Conservation (phyloP, 2,888 invertebrate species). For the Cheilosia vulpina region DNA sequence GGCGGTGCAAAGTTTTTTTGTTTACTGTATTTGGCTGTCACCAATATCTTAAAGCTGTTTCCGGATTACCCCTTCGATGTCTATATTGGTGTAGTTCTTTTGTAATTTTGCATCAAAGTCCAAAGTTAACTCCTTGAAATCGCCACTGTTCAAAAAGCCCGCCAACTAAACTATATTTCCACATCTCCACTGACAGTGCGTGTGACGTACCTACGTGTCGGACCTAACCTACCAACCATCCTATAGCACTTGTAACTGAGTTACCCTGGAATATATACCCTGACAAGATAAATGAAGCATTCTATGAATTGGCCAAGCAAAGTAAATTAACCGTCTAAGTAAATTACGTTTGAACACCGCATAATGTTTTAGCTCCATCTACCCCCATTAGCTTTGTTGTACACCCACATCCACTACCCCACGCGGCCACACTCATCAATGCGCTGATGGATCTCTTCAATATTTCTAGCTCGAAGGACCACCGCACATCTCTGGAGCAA, state of each 20-base stretch:
- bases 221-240: no score
- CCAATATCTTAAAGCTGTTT: no score
- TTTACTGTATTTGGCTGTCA: no score
- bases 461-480: slow-evolving; percentile 38
- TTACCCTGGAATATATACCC: slow-evolving; percentile 5
- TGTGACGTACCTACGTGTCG: no score
- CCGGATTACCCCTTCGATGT: no score
- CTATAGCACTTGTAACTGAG: slow-evolving; percentile 16
- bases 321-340: slow-evolving; percentile 47
- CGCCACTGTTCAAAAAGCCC: no score
- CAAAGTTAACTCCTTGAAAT: background rate
- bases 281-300: slow-evolving; percentile 49
- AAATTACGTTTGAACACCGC: slow-evolving; percentile 22
- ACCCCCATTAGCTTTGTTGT: slow-evolving; percentile 20
- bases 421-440: slow-evolving; percentile 9
- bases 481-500: slow-evolving; percentile 17
- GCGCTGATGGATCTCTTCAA: slow-evolving; percentile 42
- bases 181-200: no score
- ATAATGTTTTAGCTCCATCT: slow-evolving; percentile 16
- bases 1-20: no score
- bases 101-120: no score
- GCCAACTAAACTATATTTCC: no score
- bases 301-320: slow-evolving; percentile 30
- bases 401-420: background rate
- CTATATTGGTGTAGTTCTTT: no score